Evolutionary conservation across 2,113 vertebrate species (phyloP).

Genomic region (Microcebus lehilahytsara): DNA sequence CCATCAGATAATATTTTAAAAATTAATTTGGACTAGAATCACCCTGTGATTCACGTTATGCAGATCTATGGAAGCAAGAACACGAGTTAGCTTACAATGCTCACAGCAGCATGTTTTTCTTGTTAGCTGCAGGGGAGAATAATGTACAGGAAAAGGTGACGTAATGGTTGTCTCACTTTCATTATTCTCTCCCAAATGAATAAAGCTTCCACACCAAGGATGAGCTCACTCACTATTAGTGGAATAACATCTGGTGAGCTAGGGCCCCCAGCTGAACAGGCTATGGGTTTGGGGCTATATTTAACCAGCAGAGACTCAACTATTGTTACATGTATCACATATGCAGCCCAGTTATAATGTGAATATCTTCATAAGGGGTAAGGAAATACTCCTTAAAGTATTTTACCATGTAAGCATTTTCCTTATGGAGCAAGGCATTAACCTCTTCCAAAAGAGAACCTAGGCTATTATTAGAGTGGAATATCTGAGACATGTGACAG

Average conservation of each 20-base stretch:
- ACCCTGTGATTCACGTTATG: neutral
- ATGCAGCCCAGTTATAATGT: slow-evolving; percentile 54
- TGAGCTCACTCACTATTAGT: slow-evolving; percentile 93
- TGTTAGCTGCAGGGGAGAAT: slow-evolving; percentile 86
- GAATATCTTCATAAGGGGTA: slow-evolving; percentile 48
- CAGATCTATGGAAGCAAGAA: slow-evolving; percentile 54
- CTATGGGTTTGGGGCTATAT: slow-evolving; percentile 75
- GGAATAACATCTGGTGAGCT: slow-evolving; percentile 90
- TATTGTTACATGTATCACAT: slow-evolving; percentile 59
- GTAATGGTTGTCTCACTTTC: slow-evolving; percentile 95
- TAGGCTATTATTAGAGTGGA: slow-evolving; percentile 82
- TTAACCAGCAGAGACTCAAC: slow-evolving; percentile 72
- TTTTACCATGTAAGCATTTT: slow-evolving; percentile 68
- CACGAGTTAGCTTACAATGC: slow-evolving; percentile 56
- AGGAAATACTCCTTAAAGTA: slow-evolving; percentile 71
- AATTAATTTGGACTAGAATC: slow-evolving; percentile 10
- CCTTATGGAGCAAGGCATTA: slow-evolving; percentile 71
- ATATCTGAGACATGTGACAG: slow-evolving; percentile 76
- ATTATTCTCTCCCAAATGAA: slow-evolving; percentile 93
- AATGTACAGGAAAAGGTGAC: slow-evolving; percentile 94
- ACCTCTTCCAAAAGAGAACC: slow-evolving; percentile 73
- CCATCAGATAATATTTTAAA: slow-evolving; percentile 18
- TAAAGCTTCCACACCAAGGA: slow-evolving; percentile 87
- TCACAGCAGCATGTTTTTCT: slow-evolving; percentile 80
- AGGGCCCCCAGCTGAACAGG: slow-evolving; percentile 79